Percentiles rank a stretch among this genome's conserved stretches.
phyloP scores from a whole-genome alignment of 2,797 vertebrate species.

The Centroberyx gerrardi region DNA sequence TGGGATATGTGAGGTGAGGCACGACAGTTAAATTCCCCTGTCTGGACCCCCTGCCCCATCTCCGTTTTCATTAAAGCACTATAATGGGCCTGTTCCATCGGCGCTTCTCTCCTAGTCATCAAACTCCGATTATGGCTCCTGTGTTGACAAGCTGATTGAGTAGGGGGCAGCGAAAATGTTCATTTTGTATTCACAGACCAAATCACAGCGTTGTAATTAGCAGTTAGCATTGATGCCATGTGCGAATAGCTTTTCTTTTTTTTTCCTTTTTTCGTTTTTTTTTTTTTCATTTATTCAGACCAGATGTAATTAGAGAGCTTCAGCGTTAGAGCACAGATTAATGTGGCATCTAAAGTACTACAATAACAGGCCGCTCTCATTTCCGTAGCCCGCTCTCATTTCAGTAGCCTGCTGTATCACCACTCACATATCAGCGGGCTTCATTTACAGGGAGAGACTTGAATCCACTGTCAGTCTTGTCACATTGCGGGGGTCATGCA shows the following conservation, averaged over 20 bases:
- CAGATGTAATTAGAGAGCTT: conserved; percentile 73
- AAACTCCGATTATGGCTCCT: conserved; percentile 58
- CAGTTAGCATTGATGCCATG: conserved; percentile 51
- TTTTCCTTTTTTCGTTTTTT: conserved; percentile 31
- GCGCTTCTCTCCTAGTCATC: conserved; percentile 55
- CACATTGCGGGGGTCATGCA: neutral
- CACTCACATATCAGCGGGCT: conserved; percentile 13
- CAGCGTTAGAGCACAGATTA: conserved; percentile 65
- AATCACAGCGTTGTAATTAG: conserved; percentile 71
- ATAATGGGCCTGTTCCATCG: conserved; percentile 46
- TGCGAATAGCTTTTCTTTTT: conserved; percentile 32
- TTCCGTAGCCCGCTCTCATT: conserved; percentile 44
- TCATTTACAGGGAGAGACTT: conserved; percentile 19
- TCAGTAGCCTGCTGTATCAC: conserved; percentile 35
- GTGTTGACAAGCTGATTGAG: conserved; percentile 72
- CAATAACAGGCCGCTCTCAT: conserved; percentile 58
- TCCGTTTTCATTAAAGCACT: conserved; percentile 62
- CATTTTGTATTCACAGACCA: conserved; percentile 63
- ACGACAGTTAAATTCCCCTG: conserved; percentile 25
- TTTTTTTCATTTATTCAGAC: conserved; percentile 50
- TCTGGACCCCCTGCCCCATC: conserved; percentile 13
- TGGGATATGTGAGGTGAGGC: conserved; percentile 33
- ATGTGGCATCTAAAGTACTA: conserved; percentile 62
- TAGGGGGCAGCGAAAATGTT: conserved; percentile 65
- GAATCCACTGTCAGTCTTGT: conserved; percentile 16